Percentiles rank a stretch among this genome's conserved stretches.
phyloP scores from a whole-genome alignment of 1,140 invertebrate genomes.

The Oscheius sp. region DNA sequence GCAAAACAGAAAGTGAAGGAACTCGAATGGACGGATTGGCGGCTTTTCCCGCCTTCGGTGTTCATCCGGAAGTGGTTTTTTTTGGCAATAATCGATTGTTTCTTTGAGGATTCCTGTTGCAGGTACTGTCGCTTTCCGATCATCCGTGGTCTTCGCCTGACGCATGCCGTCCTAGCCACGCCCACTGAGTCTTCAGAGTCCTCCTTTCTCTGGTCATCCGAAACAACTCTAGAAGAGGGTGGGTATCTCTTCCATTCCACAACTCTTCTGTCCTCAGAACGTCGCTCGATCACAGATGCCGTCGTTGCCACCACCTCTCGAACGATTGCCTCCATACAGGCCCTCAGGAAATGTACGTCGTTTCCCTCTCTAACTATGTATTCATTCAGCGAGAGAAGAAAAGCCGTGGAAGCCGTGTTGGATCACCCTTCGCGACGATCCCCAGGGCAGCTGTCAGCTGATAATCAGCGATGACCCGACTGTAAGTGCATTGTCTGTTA shows the following conservation, averaged over 20 bases:
- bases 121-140: not conserved
- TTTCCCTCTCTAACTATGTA: not conserved
- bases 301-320: not conserved
- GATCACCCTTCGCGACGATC: slow-evolving; percentile 5
- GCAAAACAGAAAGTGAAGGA: no score
- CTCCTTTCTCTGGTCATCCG: not conserved
- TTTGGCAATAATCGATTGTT: no score
- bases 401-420: slow-evolving; percentile 19
- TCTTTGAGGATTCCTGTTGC: not conserved
- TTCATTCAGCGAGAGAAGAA: slow-evolving; percentile 15
- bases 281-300: no score
- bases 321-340: not conserved
- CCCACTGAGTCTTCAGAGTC: not conserved
- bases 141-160: not conserved
- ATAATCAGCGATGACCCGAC: not conserved
- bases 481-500: not conserved
- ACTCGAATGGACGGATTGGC: no score
- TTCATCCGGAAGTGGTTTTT: no score
- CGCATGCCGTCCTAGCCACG: not conserved
- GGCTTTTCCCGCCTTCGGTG: no score
- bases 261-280: no score
- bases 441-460: not conserved
- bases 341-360: not conserved
- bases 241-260: not conserved
- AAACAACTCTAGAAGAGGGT: not conserved